These are phyloP conservation scores for Hipposideros armiger DNA, from an alignment of 2,113 vertebrate species.

Conservation along the genomic window DNA sequence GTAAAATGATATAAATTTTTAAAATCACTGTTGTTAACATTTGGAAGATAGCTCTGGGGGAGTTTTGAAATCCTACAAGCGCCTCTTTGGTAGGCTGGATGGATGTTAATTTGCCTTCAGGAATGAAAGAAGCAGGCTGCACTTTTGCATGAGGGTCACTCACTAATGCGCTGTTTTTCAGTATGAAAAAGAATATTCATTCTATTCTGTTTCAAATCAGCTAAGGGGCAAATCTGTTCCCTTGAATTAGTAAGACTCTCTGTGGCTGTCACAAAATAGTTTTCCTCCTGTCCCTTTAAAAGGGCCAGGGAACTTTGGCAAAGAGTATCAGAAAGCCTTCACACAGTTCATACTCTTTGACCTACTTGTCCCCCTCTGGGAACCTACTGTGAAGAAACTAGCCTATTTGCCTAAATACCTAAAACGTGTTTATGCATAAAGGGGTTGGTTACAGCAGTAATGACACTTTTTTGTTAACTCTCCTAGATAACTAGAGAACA, in stretches of 20 bases:
- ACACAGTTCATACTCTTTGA: background rate
- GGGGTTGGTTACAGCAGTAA: background rate
- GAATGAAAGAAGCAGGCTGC: background rate
- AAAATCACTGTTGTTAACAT: slow-evolving; percentile 26
- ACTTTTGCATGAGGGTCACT: background rate
- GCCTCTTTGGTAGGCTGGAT: background rate
- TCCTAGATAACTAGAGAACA: background rate
- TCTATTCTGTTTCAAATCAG: slow-evolving; percentile 15
- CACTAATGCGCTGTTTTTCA: background rate
- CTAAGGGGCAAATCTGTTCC: background rate
- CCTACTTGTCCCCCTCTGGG: background rate
- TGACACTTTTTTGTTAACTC: background rate
- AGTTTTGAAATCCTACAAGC: background rate
- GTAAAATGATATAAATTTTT: background rate
- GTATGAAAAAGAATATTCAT: background rate
- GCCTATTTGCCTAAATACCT: background rate
- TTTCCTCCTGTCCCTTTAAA: background rate
- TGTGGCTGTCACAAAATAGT: background rate
- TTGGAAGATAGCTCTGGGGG: slow-evolving; percentile 26
- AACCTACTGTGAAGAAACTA: background rate
- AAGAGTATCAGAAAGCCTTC: background rate
- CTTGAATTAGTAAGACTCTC: background rate
- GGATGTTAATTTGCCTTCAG: background rate
- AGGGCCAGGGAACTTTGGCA: background rate
- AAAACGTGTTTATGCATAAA: background rate